Conservation (phyloP, 2,113 vertebrate species). For the Datnioides undecimradiatus region DNA sequence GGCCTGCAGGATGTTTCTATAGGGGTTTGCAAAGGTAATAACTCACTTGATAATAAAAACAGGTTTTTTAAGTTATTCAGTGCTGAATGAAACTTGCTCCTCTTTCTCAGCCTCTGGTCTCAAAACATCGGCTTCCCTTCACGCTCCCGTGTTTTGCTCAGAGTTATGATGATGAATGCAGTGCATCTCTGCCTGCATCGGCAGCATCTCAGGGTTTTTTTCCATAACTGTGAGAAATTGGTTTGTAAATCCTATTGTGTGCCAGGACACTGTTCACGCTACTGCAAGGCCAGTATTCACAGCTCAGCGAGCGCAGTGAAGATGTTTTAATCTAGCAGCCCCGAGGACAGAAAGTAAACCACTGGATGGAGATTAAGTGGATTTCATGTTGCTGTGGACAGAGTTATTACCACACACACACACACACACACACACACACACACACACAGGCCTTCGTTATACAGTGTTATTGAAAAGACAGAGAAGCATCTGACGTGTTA, state of each 20-base stretch:
- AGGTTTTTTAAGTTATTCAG: neutral
- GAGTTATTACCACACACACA: constrained; percentile 29
- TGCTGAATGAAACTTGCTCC: neutral
- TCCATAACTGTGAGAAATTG: constrained; percentile 45
- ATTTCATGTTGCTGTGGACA: constrained; percentile 35
- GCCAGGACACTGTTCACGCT: constrained; percentile 11
- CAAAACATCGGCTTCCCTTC: neutral
- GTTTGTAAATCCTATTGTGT: constrained; percentile 27
- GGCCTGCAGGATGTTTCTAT: neutral
- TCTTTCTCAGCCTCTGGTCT: neutral
- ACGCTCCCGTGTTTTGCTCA: neutral
- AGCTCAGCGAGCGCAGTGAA: constrained; percentile 32
- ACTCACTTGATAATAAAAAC: neutral
- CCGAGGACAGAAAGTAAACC: constrained; percentile 12
- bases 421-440: neutral
- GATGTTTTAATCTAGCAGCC: constrained; percentile 42
- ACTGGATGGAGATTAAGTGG: constrained; percentile 45
- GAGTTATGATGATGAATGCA: constrained; percentile 15
- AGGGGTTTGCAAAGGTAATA: neutral
- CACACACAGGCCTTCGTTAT: neutral
- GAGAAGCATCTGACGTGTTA: neutral
- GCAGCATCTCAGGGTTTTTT: constrained; percentile 4
- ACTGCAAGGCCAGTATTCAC: constrained; percentile 11
- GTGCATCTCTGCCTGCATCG: neutral
- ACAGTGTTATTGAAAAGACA: neutral